phyloP scores from a whole-genome alignment of 35 echinoderm and acorn worm species.

The Heliocidaris tuberculata region DNA sequence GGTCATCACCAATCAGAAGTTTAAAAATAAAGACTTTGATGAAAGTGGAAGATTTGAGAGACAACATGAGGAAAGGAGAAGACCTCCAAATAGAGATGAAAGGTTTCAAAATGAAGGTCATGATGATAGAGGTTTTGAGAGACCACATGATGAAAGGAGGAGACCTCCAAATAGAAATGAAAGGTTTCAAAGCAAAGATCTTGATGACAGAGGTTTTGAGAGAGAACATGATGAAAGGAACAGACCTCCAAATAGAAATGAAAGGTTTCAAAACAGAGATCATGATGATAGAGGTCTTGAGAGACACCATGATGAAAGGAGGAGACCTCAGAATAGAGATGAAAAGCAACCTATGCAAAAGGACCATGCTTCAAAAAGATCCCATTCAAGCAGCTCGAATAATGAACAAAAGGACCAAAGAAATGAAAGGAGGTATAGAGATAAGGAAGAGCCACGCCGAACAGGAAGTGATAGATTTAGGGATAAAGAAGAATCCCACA shows the following conservation, averaged over 20 bases:
- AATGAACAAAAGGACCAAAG: neutral
- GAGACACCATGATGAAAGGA: neutral
- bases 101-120: neutral
- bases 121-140: neutral
- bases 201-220: neutral
- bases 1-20: slow-evolving; percentile 34
- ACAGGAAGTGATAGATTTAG: neutral
- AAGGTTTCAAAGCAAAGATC: neutral
- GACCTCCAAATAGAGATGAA: neutral
- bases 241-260: neutral
- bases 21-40: slow-evolving; percentile 22
- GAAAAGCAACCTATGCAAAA: slow-evolving; percentile 4
- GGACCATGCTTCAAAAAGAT: neutral
- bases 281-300: neutral
- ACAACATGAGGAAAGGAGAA: neutral
- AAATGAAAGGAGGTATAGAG: slow-evolving; percentile 16
- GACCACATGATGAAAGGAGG: neutral
- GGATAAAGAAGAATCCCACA: neutral
- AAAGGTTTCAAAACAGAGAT: no score
- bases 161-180: neutral
- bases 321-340: neutral
- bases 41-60: neutral
- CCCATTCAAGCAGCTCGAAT: neutral
- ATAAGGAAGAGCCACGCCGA: neutral
- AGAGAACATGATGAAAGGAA: neutral